A percentile compares a stretch with the other conserved stretches of the same genome.
phyloP scores from a whole-genome alignment of 2,797 vertebrate species.

The Eulemur mongoz region DNA sequence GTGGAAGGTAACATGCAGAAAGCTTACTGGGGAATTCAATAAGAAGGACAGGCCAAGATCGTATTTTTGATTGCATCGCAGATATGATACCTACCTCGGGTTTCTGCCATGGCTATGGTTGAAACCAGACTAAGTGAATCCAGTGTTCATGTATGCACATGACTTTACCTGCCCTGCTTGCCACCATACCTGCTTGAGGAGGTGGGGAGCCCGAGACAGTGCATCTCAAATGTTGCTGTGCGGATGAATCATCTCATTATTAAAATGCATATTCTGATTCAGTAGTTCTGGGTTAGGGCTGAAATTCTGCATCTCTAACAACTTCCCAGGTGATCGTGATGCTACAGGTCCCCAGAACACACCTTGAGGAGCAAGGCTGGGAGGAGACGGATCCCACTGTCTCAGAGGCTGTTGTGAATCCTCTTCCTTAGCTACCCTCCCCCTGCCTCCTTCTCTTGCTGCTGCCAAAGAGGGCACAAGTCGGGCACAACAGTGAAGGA shows the following conservation, averaged over 20 bases:
- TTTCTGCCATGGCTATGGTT: background rate
- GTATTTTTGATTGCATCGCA: background rate
- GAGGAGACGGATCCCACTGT: background rate
- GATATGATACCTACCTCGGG: background rate
- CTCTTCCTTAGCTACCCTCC: background rate
- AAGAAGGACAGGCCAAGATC: background rate
- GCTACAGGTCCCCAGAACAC: background rate
- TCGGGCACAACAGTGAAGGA: background rate
- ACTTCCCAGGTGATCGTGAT: background rate
- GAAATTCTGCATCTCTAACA: background rate
- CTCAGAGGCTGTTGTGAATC: background rate
- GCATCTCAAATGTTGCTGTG: background rate
- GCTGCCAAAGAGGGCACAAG: background rate
- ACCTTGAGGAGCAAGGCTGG: background rate
- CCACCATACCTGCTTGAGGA: background rate
- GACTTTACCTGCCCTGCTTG: background rate
- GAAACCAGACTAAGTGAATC: background rate
- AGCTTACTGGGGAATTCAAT: background rate
- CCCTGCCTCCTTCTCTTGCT: background rate
- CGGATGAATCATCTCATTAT: background rate
- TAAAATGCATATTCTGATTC: background rate
- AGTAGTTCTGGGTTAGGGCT: background rate
- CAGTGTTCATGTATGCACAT: background rate
- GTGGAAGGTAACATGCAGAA: background rate
- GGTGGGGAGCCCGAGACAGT: background rate